phyloP scores from a whole-genome alignment of 2,797 vertebrate species.

The Craterocephalus amniculus region DNA sequence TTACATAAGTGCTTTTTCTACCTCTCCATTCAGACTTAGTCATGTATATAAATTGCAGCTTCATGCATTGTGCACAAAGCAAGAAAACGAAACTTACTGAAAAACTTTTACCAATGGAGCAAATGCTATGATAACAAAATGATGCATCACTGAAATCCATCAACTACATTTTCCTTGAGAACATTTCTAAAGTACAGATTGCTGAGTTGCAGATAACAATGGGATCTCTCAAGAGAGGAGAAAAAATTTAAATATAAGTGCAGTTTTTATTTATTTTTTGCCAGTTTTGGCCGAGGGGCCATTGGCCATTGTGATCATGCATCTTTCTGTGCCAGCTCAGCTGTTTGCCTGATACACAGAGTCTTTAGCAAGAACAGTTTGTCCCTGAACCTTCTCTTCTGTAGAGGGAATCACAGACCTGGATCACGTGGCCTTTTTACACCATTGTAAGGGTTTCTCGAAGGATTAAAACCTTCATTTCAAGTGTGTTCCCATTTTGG shows the following conservation, averaged over 20 bases:
- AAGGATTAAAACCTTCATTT: constrained; percentile 59
- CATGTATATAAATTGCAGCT: background rate
- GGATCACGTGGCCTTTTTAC: constrained; percentile 51
- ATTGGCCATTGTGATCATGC: constrained; percentile 30
- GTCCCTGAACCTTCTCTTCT: constrained; percentile 59
- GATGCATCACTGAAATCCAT: background rate
- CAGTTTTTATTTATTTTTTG: constrained; percentile 13
- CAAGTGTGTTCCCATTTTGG: constrained; percentile 1
- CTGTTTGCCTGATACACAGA: constrained; percentile 72
- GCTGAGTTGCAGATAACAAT: background rate
- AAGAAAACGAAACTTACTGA: background rate
- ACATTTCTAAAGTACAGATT: background rate
- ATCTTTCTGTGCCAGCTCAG: constrained; percentile 42
- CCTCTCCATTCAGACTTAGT: background rate
- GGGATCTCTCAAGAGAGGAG: background rate
- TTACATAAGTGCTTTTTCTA: constrained; percentile 7
- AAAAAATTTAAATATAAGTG: background rate
- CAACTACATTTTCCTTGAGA: background rate
- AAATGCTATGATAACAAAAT: background rate
- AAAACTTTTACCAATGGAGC: background rate
- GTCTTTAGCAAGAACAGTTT: constrained; percentile 64
- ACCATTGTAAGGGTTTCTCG: constrained; percentile 21
- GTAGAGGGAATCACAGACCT: constrained; percentile 47
- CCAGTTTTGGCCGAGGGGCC: constrained; percentile 22
- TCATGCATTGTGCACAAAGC: background rate